phyloP scores from a whole-genome alignment of 2,888 invertebrate species.

The Lumbricus terrestris region DNA sequence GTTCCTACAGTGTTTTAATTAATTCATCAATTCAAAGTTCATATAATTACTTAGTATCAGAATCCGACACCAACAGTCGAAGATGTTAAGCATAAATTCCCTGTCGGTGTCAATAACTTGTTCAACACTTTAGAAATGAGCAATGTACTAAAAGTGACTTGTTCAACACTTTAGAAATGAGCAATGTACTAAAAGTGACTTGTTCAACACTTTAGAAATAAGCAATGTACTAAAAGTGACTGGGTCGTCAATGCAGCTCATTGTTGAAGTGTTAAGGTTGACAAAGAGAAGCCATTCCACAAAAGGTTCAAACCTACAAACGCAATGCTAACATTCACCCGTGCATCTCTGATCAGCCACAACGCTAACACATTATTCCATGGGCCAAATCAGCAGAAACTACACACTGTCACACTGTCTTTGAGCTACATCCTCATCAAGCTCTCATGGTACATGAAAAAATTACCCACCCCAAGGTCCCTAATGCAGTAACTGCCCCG shows the following conservation, averaged over 20 bases:
- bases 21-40: neutral
- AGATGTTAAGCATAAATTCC: neutral
- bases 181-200: too few species aligned
- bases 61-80: neutral
- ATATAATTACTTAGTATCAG: neutral
- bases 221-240: too few species aligned
- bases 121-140: too few species aligned
- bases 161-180: too few species aligned
- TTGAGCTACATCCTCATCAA: neutral
- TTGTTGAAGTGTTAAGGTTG: too few species aligned
- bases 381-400: neutral
- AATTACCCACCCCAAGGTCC: too few species aligned
- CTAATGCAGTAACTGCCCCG: too few species aligned
- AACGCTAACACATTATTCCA: neutral
- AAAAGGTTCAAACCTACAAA: neutral
- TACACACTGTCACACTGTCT: too few species aligned
- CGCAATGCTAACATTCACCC: neutral
- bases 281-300: neutral
- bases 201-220: too few species aligned
- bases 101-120: neutral
- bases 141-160: too few species aligned
- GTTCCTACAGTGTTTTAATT: neutral
- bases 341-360: neutral
- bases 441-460: too few species aligned
- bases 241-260: too few species aligned